Conservation (phyloP, 2,888 invertebrate species). For the Cryptus viduatorius region DNA sequence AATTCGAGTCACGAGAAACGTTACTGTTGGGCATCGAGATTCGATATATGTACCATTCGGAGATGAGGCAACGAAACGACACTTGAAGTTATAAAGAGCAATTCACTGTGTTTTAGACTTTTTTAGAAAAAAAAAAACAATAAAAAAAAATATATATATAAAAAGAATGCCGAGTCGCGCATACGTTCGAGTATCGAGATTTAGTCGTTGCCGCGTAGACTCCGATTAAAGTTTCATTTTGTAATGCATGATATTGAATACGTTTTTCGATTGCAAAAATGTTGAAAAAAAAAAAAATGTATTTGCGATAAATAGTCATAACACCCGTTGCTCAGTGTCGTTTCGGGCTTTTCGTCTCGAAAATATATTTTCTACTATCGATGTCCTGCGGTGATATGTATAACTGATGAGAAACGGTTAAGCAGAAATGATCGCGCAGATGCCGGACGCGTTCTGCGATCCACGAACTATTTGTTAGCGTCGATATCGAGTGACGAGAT, state of each 20-base stretch:
- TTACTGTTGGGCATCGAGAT: conserved; percentile 12
- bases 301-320: conserved; percentile 22
- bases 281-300: conserved; percentile 10
- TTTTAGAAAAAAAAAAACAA: conserved; percentile 9
- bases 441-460: neutral
- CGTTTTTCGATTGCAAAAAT: conserved; percentile 27
- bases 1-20: conserved; percentile 59
- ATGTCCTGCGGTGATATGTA: neutral
- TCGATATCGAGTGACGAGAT: conserved; percentile 46
- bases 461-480: conserved; percentile 24
- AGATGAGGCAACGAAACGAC: conserved; percentile 26
- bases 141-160: neutral
- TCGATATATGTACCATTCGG: neutral
- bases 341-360: conserved; percentile 23
- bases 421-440: neutral
- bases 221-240: conserved; percentile 16
- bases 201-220: conserved; percentile 42
- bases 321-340: conserved; percentile 10
- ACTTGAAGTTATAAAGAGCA: conserved; percentile 2
- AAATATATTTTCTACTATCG: conserved; percentile 15
- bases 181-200: conserved; percentile 29
- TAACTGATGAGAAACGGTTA: conserved; percentile 3
- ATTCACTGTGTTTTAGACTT: neutral
- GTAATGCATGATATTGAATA: conserved; percentile 44
- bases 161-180: conserved; percentile 11